Base-by-base conservation (phyloP, 2,888 invertebrate species). In the Chrysolina americana region DNA sequence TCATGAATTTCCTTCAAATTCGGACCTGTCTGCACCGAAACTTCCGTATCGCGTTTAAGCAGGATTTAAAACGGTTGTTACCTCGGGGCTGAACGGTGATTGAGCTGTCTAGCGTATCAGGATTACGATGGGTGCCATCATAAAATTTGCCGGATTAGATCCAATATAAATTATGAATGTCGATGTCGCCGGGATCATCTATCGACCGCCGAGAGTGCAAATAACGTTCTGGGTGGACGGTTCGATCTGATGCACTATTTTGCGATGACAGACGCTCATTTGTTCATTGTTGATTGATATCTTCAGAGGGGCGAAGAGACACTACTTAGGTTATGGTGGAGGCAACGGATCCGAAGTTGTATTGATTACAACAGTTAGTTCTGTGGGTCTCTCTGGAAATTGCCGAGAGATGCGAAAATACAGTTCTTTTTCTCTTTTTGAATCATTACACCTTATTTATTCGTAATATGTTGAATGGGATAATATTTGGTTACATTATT, bases 141-240 rank as follows among this genome's bases (percentile, higher is more conserved):
- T 56, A 56, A 56, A 56, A 56, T 23, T 56, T 23, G 21, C 56
- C 23, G 56, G 56, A 56, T 56, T 56, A 56, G 15, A 56, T 56
- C 13, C 56, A 11, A 56, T 56, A 56, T 56, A 56, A 56, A 56
- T 56, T 56, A 56, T 56, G 23, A 56, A 56, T 23, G 23, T 23
- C 56, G 21, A 56, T 23, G 23, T 13, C 56, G 21, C 56, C 3
- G 15, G 56, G 21, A 56, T 56, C 56, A 23, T 56, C 56, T 23
- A 13, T 11, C 21, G 19, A 21, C 56, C 21, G 13, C 19, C 13
- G 56, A 23, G 13, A 23, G 23, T 56, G 23, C 56, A 56, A 23
- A 56, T 5, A 56, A 17, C 56, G 56, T 6, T 56, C 5, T 2
- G 23, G 21, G 3, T 11, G 19, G 15, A 56, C 13, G 56, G 56